Conservation (phyloP, 1,140 invertebrate genomes). For the Pseudomyrmex flavicornis region DNA sequence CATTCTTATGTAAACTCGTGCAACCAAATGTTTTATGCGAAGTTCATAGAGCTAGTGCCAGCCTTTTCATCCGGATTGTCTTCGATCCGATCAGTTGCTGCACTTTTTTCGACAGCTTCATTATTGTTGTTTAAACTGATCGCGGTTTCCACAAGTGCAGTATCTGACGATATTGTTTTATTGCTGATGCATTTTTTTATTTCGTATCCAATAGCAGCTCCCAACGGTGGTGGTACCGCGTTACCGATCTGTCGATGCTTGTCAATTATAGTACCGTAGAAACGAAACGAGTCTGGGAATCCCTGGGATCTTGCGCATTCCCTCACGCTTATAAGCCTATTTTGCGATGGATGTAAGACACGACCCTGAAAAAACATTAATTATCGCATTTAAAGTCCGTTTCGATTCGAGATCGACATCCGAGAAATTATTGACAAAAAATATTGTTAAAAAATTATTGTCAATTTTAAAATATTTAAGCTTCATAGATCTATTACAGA, state of each 20-base stretch:
- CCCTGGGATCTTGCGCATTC: conserved; percentile 96
- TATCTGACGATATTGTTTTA: background rate
- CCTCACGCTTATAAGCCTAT: conserved; percentile 92
- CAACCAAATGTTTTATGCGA: too few relatives aligned
- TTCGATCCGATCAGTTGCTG: too few relatives aligned
- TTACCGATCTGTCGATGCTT: conserved; percentile 95
- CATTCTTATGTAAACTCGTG: too few relatives aligned
- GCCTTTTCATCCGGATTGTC: too few relatives aligned
- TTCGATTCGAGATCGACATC: too few relatives aligned
- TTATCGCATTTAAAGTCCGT: background rate
- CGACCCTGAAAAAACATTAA: conserved; percentile 84
- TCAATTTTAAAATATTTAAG: too few relatives aligned
- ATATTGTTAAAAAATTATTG: too few relatives aligned
- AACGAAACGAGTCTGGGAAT: conserved; percentile 92
- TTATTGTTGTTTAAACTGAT: too few relatives aligned
- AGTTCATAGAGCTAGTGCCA: too few relatives aligned
- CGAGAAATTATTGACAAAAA: too few relatives aligned
- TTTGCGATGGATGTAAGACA: conserved; percentile 93
- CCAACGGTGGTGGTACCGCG: conserved; percentile 94
- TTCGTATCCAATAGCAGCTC: conserved; percentile 91
- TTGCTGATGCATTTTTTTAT: conserved; percentile 87
- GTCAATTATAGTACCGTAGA: conserved; percentile 91
- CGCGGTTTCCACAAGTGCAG: background rate
- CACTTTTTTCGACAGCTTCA: too few relatives aligned
- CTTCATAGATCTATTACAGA: too few relatives aligned